Conservation (phyloP, 2,113 vertebrate species). For the Tragelaphus buxtoni region DNA sequence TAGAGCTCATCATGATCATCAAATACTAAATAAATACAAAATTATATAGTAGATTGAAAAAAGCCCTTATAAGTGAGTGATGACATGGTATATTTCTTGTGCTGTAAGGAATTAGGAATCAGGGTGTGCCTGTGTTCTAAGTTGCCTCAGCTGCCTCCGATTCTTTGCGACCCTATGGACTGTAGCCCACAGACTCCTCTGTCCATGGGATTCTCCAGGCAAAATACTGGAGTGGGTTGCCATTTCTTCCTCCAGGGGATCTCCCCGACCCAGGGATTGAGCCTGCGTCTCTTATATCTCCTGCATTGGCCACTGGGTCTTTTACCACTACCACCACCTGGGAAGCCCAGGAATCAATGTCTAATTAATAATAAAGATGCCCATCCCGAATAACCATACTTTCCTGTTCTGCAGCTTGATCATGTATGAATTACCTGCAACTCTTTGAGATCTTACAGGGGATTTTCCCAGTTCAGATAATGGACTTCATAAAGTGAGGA, state of each 20-base stretch:
- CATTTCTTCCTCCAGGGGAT: neutral
- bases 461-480: neutral
- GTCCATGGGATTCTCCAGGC: neutral
- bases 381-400: neutral
- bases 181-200: neutral
- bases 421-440: neutral
- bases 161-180: neutral
- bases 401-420: neutral
- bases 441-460: neutral
- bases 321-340: neutral
- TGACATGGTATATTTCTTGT: neutral
- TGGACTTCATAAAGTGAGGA: neutral
- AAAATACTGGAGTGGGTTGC: neutral
- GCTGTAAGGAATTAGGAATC: neutral
- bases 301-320: neutral
- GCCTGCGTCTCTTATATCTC: accelerated
- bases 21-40: neutral
- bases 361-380: neutral
- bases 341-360: neutral
- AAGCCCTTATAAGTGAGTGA: neutral
- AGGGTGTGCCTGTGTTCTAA: neutral
- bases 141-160: neutral
- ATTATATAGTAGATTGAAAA: neutral
- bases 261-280: neutral
- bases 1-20: neutral